These are phyloP conservation scores for Mimas tiliae DNA, from an alignment of 2,888 invertebrate genomes.

Conservation along the genomic window DNA sequence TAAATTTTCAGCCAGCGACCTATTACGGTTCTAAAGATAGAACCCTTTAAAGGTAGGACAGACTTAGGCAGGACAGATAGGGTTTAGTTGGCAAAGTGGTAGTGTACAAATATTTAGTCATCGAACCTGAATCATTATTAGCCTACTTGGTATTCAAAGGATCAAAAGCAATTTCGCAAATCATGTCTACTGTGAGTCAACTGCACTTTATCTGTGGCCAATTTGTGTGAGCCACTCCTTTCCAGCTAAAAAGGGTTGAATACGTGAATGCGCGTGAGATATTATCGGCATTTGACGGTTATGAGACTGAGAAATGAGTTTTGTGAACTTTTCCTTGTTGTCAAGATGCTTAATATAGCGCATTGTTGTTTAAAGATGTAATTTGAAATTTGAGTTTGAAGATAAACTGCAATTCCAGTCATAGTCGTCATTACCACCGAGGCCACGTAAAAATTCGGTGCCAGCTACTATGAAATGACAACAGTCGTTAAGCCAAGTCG, in stretches of 20 bases:
- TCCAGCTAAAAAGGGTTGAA: conserved; percentile 56
- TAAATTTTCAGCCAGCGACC: no score
- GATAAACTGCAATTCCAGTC: no score
- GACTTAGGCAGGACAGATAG: no score
- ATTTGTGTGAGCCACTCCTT: conserved; percentile 54
- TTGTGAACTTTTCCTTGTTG: conserved; percentile 36
- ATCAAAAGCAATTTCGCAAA: conserved; percentile 67
- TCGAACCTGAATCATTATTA: conserved; percentile 52
- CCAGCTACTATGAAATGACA: no score
- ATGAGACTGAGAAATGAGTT: conserved; percentile 40
- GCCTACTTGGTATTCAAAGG: conserved; percentile 70
- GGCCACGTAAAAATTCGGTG: no score
- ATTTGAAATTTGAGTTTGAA: neutral
- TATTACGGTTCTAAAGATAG: no score
- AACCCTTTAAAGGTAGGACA: no score
- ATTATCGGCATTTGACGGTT: conserved; percentile 55
- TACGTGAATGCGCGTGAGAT: conserved; percentile 54
- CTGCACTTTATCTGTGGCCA: conserved; percentile 53
- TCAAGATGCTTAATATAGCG: neutral
- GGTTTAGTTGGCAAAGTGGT: no score
- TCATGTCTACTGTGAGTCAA: conserved; percentile 72
- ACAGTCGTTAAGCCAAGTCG: no score
- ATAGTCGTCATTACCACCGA: no score
- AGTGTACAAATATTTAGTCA: conserved; percentile 30
- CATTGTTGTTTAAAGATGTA: neutral